A percentile compares a stretch with the other conserved stretches of the same genome.
Conservation (phyloP, 30 jellyfish, hydroid and myxozoan species). For the Aurelia aurita region DNA sequence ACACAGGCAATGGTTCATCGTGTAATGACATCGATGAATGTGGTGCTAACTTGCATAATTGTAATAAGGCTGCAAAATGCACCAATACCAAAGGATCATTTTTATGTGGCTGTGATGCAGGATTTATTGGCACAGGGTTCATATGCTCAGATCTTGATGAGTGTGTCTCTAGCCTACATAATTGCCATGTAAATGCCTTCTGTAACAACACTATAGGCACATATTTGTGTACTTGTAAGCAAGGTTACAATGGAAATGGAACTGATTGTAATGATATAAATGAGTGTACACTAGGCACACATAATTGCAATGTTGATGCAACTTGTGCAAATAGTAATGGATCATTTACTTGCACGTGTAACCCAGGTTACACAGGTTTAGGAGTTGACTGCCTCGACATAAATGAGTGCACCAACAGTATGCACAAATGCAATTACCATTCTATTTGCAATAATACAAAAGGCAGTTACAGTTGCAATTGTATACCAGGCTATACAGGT, state of each 20-base stretch:
- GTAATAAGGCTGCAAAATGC: conserved; percentile 54
- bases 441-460: conserved; percentile 40
- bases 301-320: conserved; percentile 70
- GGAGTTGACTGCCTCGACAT: conserved; percentile 67
- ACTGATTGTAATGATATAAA: conserved; percentile 29
- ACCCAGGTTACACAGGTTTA: conserved; percentile 71
- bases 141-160: conserved; percentile 37
- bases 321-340: conserved; percentile 78
- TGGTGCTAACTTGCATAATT: conserved; percentile 13
- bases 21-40: conserved; percentile 77
- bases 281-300: conserved; percentile 41
- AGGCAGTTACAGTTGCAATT: conserved; percentile 50
- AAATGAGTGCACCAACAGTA: conserved; percentile 24
- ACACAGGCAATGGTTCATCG: conserved; percentile 69
- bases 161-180: conserved; percentile 5
- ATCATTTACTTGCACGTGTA: conserved; percentile 69
- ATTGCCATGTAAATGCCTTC: conserved; percentile 22
- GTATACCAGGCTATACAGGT: conserved; percentile 56
- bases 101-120: conserved; percentile 57
- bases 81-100: conserved; percentile 60
- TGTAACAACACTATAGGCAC: conserved; percentile 42
- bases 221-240: conserved; percentile 20
- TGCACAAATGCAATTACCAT: conserved; percentile 16
- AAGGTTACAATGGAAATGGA: conserved; percentile 63
- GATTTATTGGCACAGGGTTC: conserved; percentile 65